These are phyloP conservation scores for Myiopsitta monachus DNA, from an alignment of 2,113 vertebrate genomes.

Conservation along the genomic window DNA sequence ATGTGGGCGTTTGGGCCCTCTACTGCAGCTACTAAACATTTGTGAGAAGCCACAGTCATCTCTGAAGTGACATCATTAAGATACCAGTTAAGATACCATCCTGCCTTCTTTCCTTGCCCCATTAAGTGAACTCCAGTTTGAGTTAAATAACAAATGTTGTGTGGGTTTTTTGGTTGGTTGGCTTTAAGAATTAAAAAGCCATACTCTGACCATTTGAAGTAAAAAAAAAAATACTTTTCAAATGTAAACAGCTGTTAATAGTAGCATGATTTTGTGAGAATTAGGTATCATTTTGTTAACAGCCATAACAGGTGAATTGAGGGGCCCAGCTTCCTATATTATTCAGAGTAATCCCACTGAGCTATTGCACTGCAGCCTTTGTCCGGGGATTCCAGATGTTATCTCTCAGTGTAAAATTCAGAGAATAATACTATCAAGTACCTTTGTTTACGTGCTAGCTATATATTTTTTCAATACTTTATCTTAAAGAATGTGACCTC, in stretches of 20 bases:
- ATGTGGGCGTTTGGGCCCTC: background rate
- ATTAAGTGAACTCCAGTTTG: background rate
- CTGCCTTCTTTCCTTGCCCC: background rate
- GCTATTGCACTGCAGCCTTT: background rate
- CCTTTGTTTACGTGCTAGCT: background rate
- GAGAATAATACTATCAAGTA: background rate
- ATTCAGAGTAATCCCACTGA: background rate
- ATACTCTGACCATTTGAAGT: background rate
- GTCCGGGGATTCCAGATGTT: background rate
- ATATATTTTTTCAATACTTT: background rate
- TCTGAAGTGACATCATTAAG: background rate
- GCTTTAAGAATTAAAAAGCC: background rate
- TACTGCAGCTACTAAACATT: background rate
- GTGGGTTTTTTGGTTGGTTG: background rate
- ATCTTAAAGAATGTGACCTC: background rate
- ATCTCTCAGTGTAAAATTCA: background rate
- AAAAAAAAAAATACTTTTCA: background rate
- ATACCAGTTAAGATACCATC: background rate
- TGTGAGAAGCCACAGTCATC: background rate
- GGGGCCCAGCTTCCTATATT: background rate
- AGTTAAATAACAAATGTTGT: background rate
- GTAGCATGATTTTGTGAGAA: background rate
- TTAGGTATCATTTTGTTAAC: background rate
- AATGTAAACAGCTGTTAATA: background rate
- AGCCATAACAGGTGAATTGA: background rate